A percentile compares a stretch with the other conserved stretches of the same genome.
Evolutionary conservation across 1,140 invertebrate species (phyloP).

Genomic region (Branchinecta lynchi): DNA sequence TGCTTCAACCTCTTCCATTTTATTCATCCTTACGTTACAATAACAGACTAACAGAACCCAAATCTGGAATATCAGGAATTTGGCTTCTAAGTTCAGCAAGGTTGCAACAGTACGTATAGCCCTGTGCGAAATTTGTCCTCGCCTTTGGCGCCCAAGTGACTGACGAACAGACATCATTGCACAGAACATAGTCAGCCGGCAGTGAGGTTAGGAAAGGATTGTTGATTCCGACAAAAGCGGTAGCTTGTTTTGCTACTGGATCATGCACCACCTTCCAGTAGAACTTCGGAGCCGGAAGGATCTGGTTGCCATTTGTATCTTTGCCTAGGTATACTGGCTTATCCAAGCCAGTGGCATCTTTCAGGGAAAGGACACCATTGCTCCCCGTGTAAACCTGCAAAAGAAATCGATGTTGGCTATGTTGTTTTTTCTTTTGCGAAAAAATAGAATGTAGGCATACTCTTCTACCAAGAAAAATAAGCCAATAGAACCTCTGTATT

Average conservation of each 20-base stretch:
- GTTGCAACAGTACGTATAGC: conserved; percentile 46
- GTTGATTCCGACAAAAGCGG: conserved; percentile 22
- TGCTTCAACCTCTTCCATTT: too few species aligned
- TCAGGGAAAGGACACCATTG: conserved; percentile 17
- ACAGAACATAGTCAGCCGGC: neutral
- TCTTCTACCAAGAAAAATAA: too few species aligned
- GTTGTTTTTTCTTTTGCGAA: too few species aligned
- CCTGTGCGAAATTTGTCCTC: conserved; percentile 35
- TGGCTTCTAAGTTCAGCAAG: conserved; percentile 13
- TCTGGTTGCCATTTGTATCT: conserved; percentile 16
- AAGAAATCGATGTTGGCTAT: neutral
- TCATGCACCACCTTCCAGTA: conserved; percentile 24
- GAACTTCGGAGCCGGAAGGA: conserved; percentile 21
- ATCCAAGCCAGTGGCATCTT: conserved; percentile 17
- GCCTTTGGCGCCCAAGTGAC: neutral
- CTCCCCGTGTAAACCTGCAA: conserved; percentile 17
- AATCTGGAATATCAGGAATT: conserved; percentile 17
- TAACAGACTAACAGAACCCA: conserved; percentile 13
- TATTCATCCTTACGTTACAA: too few species aligned
- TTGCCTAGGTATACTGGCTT: conserved; percentile 16
- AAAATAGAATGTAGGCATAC: too few species aligned
- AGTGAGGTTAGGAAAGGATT: conserved; percentile 16
- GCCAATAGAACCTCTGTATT: too few species aligned
- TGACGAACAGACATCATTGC: conserved; percentile 12
- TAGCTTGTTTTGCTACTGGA: conserved; percentile 19